A percentile compares a stretch with the other conserved stretches of the same genome.
phyloP scores from a whole-genome alignment of 2,888 invertebrate genomes.

The Flexamia atlantica region DNA sequence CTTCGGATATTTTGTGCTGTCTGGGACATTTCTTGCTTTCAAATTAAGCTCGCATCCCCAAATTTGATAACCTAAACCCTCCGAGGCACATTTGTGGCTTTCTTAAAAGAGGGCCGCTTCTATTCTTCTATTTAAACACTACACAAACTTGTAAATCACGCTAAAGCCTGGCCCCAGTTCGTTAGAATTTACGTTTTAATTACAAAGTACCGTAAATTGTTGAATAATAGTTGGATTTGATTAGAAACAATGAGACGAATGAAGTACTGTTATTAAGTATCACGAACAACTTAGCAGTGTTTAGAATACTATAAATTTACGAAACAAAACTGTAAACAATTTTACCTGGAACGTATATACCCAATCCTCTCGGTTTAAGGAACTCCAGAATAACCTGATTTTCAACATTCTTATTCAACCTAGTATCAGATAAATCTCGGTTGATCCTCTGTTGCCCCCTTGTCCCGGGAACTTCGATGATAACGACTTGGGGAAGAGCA shows the following conservation, averaged over 20 bases:
- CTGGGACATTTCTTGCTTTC: too few relatives aligned
- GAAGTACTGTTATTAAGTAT: too few relatives aligned
- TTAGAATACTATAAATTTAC: neutral
- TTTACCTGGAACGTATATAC: constrained; percentile 21
- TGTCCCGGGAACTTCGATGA: neutral
- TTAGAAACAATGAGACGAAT: too few relatives aligned
- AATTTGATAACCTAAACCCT: too few relatives aligned
- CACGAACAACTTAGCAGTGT: neutral
- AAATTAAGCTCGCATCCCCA: too few relatives aligned
- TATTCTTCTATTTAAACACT: too few relatives aligned
- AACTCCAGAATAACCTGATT: constrained; percentile 24
- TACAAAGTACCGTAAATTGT: too few relatives aligned
- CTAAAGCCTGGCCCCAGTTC: too few relatives aligned
- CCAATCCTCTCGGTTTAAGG: constrained; percentile 2
- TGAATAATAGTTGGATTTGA: neutral
- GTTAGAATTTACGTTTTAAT: neutral
- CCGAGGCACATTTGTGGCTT: too few relatives aligned
- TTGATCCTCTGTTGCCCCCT: neutral
- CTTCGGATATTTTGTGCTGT: too few relatives aligned
- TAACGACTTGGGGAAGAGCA: neutral
- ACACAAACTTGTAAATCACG: too few relatives aligned
- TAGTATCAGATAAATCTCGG: neutral
- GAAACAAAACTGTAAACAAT: neutral
- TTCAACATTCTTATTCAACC: neutral
- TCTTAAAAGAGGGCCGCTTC: too few relatives aligned